phyloP scores from a whole-genome alignment of 2,113 vertebrate species.

The Cepphus grylle region DNA sequence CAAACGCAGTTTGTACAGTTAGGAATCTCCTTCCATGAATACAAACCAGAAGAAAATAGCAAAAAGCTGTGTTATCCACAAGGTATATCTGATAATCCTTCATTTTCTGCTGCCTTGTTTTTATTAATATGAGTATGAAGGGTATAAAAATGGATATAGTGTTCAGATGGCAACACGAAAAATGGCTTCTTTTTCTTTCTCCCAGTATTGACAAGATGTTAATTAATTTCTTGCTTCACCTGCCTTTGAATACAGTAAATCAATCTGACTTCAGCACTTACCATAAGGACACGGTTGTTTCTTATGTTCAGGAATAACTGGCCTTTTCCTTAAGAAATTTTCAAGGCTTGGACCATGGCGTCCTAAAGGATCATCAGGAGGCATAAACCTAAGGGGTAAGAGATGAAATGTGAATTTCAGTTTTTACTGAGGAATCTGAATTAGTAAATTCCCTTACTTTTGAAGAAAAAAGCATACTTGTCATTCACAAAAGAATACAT shows the following conservation, averaged over 20 bases:
- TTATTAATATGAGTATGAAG: background rate
- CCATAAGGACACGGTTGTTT: constrained; percentile 98
- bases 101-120: background rate
- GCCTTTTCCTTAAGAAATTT: constrained; percentile 95
- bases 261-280: constrained; percentile 68
- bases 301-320: constrained; percentile 96
- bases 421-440: background rate
- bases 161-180: background rate
- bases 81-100: background rate
- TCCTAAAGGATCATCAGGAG: constrained; percentile 95
- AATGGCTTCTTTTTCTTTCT: background rate
- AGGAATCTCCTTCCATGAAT: background rate
- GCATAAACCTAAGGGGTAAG: constrained; percentile 87
- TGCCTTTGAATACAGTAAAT: background rate
- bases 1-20: background rate
- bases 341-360: constrained; percentile 96
- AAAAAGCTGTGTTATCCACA: background rate
- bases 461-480: constrained; percentile 82
- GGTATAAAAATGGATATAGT: background rate
- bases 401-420: background rate
- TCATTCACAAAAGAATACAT: constrained; percentile 99
- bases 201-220: background rate
- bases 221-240: background rate
- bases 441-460: background rate
- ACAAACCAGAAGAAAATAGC: background rate